Percentiles rank a stretch among this genome's conserved stretches.
Evolutionary conservation across 2,113 vertebrate genomes (phyloP).

Genomic region (Paradisaea rubra): DNA sequence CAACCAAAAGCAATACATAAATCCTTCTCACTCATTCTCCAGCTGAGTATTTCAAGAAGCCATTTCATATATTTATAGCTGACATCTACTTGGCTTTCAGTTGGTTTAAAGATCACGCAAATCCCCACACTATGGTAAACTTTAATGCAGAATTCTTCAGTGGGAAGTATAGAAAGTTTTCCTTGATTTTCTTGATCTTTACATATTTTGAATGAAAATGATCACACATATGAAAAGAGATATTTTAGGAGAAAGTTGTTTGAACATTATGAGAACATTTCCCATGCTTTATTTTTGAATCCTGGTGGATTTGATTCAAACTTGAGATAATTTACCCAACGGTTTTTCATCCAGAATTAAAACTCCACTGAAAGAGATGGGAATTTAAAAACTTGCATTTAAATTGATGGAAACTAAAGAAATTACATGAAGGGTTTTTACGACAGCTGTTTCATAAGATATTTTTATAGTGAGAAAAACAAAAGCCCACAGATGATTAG

Average conservation of each 20-base stretch:
- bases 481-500: background rate
- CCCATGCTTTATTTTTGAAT: slow-evolving; percentile 21
- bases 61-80: background rate
- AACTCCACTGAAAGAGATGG: background rate
- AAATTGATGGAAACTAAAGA: background rate
- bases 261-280: background rate
- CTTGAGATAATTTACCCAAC: background rate
- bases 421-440: background rate
- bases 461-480: background rate
- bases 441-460: background rate
- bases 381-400: background rate
- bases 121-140: accelerated
- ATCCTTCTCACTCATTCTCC: background rate
- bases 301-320: background rate
- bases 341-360: background rate
- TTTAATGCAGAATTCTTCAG: background rate
- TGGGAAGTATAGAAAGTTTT: background rate
- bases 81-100: background rate
- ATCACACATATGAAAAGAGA: background rate
- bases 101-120: background rate
- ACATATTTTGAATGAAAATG: background rate
- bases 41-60: background rate
- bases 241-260: background rate
- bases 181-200: background rate
- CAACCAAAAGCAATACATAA: background rate